Conservation (phyloP, 1,140 invertebrate species). For the Meloidogyne chitwoodi region DNA sequence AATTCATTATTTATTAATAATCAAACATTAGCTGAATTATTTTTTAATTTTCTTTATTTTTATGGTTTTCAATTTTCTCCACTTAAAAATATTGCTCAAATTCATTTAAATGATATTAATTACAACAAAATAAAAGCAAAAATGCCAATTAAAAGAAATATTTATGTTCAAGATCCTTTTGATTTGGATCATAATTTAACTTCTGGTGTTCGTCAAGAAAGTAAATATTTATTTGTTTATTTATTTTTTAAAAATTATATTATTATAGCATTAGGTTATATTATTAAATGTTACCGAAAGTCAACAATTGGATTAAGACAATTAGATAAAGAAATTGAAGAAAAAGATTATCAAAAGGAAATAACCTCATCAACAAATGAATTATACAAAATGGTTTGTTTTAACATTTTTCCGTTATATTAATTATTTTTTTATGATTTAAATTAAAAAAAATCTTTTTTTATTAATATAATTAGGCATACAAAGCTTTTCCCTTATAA, state of each 20-base stretch:
- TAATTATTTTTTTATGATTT: no score
- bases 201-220: constrained; percentile 9
- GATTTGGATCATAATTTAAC: constrained; percentile 25
- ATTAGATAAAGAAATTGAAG: not conserved
- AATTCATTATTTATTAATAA: constrained; percentile 8
- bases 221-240: not conserved
- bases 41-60: constrained; percentile 14
- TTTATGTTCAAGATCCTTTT: constrained; percentile 26
- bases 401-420: no score
- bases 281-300: not conserved
- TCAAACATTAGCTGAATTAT: constrained; percentile 9
- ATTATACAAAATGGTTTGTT: no score
- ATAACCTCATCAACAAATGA: no score
- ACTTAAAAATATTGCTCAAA: constrained; percentile 16
- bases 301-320: not conserved
- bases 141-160: not conserved
- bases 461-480: no score
- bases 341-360: no score
- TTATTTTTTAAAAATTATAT: not conserved
- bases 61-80: constrained; percentile 6
- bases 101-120: not conserved
- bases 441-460: no score
- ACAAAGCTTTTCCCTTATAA: no score
- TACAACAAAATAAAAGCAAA: not conserved
- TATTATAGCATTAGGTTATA: not conserved